A percentile compares a stretch with the other conserved stretches of the same genome.
phyloP scores from a whole-genome alignment of 2,797 vertebrate species.

The Rhabdophis nuchalis region DNA sequence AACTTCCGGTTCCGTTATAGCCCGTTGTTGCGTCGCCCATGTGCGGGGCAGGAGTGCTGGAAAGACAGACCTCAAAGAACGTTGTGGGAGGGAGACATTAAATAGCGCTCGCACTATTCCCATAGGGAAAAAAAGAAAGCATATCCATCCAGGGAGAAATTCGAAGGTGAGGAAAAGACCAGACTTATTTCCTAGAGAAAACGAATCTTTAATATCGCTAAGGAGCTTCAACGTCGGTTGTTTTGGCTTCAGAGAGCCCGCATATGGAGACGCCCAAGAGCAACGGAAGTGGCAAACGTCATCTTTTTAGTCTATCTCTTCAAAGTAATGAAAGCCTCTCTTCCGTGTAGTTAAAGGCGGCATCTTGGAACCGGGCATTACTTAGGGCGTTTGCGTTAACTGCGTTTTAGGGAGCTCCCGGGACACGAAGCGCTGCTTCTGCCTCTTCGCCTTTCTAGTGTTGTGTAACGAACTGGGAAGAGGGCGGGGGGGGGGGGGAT shows the following conservation, averaged over 20 bases:
- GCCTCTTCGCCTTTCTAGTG: rapidly evolving
- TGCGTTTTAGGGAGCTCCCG: neutral
- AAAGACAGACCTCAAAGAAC: neutral
- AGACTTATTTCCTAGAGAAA: neutral
- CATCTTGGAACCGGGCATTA: constrained; percentile 27
- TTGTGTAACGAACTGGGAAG: neutral
- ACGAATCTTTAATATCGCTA: neutral
- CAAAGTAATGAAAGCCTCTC: neutral
- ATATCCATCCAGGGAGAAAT: neutral
- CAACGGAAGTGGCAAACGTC: neutral
- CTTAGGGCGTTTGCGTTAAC: rapidly evolving
- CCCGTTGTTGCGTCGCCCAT: neutral
- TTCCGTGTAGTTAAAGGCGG: rapidly evolving
- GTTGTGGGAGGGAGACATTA: too few relatives aligned
- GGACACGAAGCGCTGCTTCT: rapidly evolving
- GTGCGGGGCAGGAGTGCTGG: neutral
- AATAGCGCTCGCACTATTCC: neutral
- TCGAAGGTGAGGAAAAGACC: neutral
- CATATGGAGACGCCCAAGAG: neutral
- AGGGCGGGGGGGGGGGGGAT: neutral
- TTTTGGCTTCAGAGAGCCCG: neutral
- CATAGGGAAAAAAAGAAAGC: neutral
- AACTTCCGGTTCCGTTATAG: neutral
- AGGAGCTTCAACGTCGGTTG: neutral
- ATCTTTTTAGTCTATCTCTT: neutral